Conservation (phyloP, 2,888 invertebrate species). For the Papilio demoleus region DNA sequence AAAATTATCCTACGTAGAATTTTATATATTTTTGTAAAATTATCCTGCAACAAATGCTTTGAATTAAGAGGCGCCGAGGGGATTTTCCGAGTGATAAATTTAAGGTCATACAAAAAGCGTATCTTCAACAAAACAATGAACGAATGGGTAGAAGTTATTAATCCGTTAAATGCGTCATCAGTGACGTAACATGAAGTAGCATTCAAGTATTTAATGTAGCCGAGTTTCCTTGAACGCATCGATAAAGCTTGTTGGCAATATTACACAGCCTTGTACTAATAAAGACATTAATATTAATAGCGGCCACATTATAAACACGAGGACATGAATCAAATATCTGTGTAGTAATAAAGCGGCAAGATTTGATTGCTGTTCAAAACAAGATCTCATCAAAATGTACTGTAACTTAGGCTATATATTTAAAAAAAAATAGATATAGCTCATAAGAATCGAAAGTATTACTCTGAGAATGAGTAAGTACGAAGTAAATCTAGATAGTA, state of each 20-base stretch:
- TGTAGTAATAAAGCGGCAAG: background rate
- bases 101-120: conserved; percentile 1
- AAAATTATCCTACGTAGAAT: background rate
- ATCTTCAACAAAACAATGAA: background rate
- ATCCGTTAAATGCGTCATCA: conserved; percentile 7
- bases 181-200: conserved; percentile 25
- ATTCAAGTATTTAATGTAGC: background rate
- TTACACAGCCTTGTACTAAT: conserved; percentile 11
- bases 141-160: background rate
- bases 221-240: conserved; percentile 3
- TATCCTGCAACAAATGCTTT: background rate
- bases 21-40: background rate
- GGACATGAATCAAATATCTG: background rate
- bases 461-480: too few relatives aligned
- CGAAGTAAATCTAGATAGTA: background rate
- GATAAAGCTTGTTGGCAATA: conserved; percentile 19
- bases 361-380: too few relatives aligned
- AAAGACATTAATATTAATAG: conserved; percentile 5
- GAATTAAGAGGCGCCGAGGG: background rate
- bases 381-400: too few relatives aligned
- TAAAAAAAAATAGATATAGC: too few relatives aligned
- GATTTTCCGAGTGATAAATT: conserved; percentile 10
- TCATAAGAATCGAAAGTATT: too few relatives aligned
- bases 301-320: background rate
- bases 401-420: too few relatives aligned